These are phyloP conservation scores for Sandelia bainsii DNA, from an alignment of 2,797 vertebrate genomes.

Conservation along the genomic window DNA sequence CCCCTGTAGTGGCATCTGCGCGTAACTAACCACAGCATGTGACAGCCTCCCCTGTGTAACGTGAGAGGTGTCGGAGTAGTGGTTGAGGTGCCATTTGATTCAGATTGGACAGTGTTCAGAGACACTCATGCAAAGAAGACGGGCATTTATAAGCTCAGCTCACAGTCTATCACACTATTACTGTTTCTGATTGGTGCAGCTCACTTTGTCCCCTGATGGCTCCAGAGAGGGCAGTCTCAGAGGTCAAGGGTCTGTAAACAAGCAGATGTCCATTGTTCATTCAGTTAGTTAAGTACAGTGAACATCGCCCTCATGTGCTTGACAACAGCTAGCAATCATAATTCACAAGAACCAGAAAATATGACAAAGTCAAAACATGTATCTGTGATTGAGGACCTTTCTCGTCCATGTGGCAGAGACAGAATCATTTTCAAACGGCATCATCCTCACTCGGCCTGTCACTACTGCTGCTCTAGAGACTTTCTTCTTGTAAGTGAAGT, in stretches of 20 bases:
- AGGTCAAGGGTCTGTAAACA: conserved; percentile 24
- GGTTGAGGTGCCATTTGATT: conserved; percentile 44
- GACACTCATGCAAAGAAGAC: conserved; percentile 26
- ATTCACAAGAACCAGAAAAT: background rate
- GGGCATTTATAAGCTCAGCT: background rate
- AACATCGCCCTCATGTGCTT: background rate
- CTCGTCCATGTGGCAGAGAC: background rate
- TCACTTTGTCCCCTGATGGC: conserved; percentile 10
- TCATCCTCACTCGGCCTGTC: conserved; percentile 14
- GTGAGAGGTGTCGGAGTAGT: conserved; percentile 57
- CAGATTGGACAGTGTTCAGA: conserved; percentile 33
- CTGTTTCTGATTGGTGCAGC: conserved; percentile 21
- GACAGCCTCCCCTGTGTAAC: conserved; percentile 68
- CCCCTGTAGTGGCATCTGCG: conserved; percentile 63
- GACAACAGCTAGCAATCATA: background rate
- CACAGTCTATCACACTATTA: background rate
- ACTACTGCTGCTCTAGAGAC: conserved; percentile 29
- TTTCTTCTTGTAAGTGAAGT: conserved; percentile 1
- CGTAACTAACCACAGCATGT: conserved; percentile 69
- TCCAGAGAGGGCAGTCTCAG: background rate
- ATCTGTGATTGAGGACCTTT: background rate
- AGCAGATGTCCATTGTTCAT: conserved; percentile 6
- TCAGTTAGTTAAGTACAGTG: background rate
- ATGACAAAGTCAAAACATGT: background rate
- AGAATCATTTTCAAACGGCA: conserved; percentile 9